These are phyloP conservation scores for Melanostoma mellinum DNA, from an alignment of 2,888 invertebrate species.

Conservation along the genomic window DNA sequence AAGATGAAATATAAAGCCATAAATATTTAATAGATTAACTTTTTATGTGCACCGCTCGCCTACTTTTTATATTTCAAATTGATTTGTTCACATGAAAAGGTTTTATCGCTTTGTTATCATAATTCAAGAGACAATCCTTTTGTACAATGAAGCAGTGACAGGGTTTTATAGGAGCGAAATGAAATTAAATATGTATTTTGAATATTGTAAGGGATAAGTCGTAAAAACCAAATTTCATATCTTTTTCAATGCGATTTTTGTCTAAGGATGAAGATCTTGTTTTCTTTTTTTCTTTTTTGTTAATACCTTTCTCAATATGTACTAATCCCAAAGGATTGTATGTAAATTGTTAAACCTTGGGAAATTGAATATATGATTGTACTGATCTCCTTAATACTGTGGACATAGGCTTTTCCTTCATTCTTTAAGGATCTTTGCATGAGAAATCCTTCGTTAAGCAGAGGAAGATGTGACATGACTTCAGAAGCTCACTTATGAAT, in stretches of 20 bases:
- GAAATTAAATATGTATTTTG: background rate
- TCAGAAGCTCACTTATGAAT: too few relatives aligned
- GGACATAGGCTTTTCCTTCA: too few relatives aligned
- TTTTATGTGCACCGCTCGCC: constrained; percentile 21
- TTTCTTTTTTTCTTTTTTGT: too few relatives aligned
- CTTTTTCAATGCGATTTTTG: background rate
- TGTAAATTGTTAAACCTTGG: too few relatives aligned
- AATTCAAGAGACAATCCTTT: constrained; percentile 56
- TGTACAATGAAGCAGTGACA: constrained; percentile 9
- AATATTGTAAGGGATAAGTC: constrained; percentile 44
- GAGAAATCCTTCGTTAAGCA: too few relatives aligned
- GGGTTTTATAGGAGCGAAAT: background rate
- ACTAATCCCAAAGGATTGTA: too few relatives aligned
- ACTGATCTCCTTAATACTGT: too few relatives aligned
- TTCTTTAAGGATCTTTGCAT: too few relatives aligned
- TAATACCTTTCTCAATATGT: too few relatives aligned
- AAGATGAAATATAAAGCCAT: constrained; percentile 56
- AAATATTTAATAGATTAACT: constrained; percentile 65
- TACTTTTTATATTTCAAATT: constrained; percentile 53
- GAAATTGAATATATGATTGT: too few relatives aligned
- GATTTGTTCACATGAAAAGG: constrained; percentile 57
- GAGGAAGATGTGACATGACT: too few relatives aligned
- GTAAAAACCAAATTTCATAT: constrained; percentile 39
- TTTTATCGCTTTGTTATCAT: constrained; percentile 56
- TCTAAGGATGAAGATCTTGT: background rate